These are phyloP conservation scores for Desmodus rotundus DNA, from an alignment of 2,113 vertebrate species.

Conservation along the genomic window DNA sequence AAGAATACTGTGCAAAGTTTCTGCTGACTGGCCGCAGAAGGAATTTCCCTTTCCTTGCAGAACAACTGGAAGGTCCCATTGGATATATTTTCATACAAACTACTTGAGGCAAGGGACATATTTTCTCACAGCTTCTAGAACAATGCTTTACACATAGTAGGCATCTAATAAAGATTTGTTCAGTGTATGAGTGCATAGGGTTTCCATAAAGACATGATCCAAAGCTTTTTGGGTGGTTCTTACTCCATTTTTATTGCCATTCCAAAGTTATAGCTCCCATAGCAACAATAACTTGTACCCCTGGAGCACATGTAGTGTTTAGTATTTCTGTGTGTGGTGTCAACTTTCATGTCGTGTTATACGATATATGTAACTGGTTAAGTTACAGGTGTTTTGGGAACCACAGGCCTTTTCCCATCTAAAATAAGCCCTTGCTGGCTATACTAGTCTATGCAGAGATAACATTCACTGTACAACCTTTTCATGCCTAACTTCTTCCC, in stretches of 20 bases:
- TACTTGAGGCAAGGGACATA: neutral
- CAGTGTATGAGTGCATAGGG: neutral
- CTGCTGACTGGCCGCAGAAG: neutral
- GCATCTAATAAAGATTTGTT: constrained; percentile 37
- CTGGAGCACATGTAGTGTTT: constrained; percentile 42
- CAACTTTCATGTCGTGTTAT: constrained; percentile 37
- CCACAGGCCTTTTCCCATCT: neutral
- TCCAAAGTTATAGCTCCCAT: constrained; percentile 38
- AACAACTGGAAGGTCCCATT: neutral
- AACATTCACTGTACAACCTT: neutral
- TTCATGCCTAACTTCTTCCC: neutral
- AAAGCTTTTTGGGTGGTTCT: constrained; percentile 5
- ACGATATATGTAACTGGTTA: constrained; percentile 11
- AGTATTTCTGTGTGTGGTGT: constrained; percentile 50
- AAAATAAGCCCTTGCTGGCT: neutral
- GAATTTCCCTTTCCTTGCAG: neutral
- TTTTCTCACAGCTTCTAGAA: neutral
- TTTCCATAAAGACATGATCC: neutral
- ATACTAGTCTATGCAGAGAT: neutral
- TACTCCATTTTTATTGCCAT: constrained; percentile 42
- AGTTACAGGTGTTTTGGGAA: constrained; percentile 51
- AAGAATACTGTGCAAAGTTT: neutral
- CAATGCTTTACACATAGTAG: constrained; percentile 33
- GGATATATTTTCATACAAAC: neutral
- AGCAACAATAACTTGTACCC: constrained; percentile 18